These are phyloP conservation scores for Cladorhizidae sp. DNA, from an alignment of 37 sponge, comb jelly and placozoan species.

Conservation along the genomic window DNA sequence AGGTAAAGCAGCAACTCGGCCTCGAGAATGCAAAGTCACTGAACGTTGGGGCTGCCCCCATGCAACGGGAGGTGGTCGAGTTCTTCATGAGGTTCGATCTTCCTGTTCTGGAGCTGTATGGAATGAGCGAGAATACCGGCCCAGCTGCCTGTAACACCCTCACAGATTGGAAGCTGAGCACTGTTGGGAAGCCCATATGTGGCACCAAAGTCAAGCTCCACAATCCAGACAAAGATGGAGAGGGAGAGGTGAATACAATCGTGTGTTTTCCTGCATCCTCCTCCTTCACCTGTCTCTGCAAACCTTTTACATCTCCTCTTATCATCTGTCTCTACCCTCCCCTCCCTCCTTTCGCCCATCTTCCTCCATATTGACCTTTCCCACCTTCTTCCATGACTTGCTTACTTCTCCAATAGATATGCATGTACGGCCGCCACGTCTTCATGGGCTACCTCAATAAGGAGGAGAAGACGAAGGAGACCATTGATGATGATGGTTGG, in stretches of 20 bases:
- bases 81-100: constrained; percentile 74
- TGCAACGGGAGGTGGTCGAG: constrained; percentile 60
- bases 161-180: constrained; percentile 42
- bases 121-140: constrained; percentile 77
- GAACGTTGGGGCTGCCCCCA: constrained; percentile 75
- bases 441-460: constrained; percentile 87
- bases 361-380: background rate
- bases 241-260: constrained; percentile 79
- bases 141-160: constrained; percentile 27
- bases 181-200: constrained; percentile 42
- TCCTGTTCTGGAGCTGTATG: constrained; percentile 79
- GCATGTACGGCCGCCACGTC: constrained; percentile 78
- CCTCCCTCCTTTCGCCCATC: background rate
- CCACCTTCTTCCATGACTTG: background rate
- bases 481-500: constrained; percentile 93
- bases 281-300: background rate
- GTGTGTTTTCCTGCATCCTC: background rate
- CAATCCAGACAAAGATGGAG: constrained; percentile 75
- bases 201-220: constrained; percentile 62
- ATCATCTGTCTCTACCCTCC: background rate
- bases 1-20: constrained; percentile 39
- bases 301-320: background rate
- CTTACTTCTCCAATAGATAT: constrained; percentile 35
- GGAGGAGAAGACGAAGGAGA: constrained; percentile 66
- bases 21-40: constrained; percentile 5